Base-by-base conservation (phyloP, 2,113 vertebrate species). In the Odocoileus virginianus region DNA sequence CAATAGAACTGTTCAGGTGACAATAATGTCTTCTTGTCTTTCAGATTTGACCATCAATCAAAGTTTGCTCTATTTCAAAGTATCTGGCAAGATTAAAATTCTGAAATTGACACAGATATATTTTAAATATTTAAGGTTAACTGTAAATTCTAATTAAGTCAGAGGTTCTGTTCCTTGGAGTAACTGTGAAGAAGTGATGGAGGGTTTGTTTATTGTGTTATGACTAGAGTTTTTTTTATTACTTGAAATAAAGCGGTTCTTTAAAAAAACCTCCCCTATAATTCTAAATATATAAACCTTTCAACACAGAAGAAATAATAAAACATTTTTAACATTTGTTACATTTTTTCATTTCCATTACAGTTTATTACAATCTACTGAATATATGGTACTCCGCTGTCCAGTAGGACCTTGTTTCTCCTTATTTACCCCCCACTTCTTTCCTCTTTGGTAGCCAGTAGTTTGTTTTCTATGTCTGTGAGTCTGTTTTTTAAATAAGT, bases 71-170 rank as follows among this genome's bases (percentile, higher is more conserved):
- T 52, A 87, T 61, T 52, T 15, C 40, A 82, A 2, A 67, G 16
- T 82, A 55, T 88, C 64, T 52, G 43, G 50, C 40, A 91, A 85
- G 64, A 87, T 47, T 93, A 71, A 88, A 96, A 91, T 71, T 12
- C 23, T 45, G 92, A 84, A 52, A 33, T 13, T 57, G 40, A 89
- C 30, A n/a, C 11, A 33, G 28, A 94, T 88, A 25, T 9, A 33
- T 45, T 89, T 83, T 94, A 27, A 84, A 87, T 95, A 81, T 61
- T 91, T 93, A 83, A 92, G 14, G 36, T 40, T 96, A 95, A 97
- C 82, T 76, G 25, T 43, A 91, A 88, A 86, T 81, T 83, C 36
- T 90, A 81, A 89, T 89, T 83, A 89, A 45, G n/a, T 85, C 17
- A 82, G 61, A 92, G 19, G 7, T 79, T 60, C 95, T 89, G 85